Conservation (phyloP, 2,113 vertebrate genomes). For the Thomomys bottae region DNA sequence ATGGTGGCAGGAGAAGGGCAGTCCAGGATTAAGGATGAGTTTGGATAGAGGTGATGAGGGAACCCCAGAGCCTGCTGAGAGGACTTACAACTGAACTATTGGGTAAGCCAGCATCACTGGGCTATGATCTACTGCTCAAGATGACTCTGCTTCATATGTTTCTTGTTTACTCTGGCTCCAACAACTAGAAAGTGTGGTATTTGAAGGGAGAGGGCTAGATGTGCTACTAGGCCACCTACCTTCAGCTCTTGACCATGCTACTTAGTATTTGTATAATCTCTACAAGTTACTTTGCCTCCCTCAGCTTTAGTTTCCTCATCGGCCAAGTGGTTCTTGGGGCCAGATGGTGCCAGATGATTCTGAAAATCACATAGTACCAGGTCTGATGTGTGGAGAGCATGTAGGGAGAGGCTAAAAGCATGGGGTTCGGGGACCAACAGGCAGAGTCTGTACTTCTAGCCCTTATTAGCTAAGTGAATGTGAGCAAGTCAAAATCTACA, state of each 20-base stretch:
- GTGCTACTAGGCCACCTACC: neutral
- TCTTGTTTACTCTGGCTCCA: neutral
- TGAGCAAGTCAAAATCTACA: neutral
- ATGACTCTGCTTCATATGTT: neutral
- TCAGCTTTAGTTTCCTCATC: slow-evolving; percentile 41
- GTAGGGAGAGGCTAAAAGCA: neutral
- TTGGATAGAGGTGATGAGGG: neutral
- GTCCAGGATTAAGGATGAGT: neutral
- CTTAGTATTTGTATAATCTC: neutral
- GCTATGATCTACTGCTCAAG: too few species aligned
- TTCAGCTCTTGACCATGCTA: neutral
- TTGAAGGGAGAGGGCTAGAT: neutral
- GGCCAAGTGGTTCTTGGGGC: neutral
- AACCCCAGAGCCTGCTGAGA: neutral
- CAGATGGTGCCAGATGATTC: slow-evolving; percentile 7
- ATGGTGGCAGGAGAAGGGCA: neutral
- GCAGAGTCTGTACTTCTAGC: neutral
- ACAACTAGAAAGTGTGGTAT: neutral
- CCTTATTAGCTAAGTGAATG: neutral
- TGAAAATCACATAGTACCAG: neutral
- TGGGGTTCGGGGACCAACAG: neutral
- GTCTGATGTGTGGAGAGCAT: neutral
- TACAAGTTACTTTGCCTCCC: neutral
- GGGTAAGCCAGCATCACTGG: neutral
- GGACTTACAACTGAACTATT: too few species aligned